Base-by-base conservation (phyloP, 2,113 vertebrate species). In the Naja naja region DNA sequence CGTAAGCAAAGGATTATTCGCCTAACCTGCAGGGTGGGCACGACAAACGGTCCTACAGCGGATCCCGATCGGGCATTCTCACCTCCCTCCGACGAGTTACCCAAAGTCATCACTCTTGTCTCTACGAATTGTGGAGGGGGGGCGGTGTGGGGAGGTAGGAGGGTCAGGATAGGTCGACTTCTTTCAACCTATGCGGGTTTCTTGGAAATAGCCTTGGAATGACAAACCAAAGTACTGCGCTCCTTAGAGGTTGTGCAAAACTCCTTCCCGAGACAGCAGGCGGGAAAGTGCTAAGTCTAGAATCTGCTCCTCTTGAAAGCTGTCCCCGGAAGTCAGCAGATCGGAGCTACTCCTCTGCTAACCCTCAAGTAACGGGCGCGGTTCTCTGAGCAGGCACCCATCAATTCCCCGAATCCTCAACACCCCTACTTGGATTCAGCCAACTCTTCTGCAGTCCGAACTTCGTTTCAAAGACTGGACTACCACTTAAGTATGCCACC, bases 1-100 rank as follows among this genome's bases (percentile, higher is more conserved):
- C 74, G 5, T 5, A 16, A 34, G n/a, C n/a, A 74, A 49, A 74
- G 64, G 14, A 34, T 18, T 43, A 23, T 22, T 20, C 34, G 34
- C 22, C 74, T 81, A 81, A 22, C 74, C 7, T 10, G 74, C 34
- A 22, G 74, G 34, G 18, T 81, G 18, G 34, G 34, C 20, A 10
- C 1, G 74, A 81, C 34, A 9, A 81, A 43, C 34, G 74, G 0
- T 43, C 18, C 20, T 43, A 43, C 74, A 43, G 34, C 7, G 18
- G 34, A 23, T 81, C 74, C 18, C 34, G 2, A 7, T 9, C 34
- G 34, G 34, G 34, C 74, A 81, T 9, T 0, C 2, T 2, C 49
- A 52, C 2, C 18, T 1, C 1, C 0, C n/a, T 18, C 16, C 34
- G n/a, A 22, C 18, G 18, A 1, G 18, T 43, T 81, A 1, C 34